phyloP scores from a whole-genome alignment of 2,888 invertebrate genomes.

The Choristoneura rosaceana region DNA sequence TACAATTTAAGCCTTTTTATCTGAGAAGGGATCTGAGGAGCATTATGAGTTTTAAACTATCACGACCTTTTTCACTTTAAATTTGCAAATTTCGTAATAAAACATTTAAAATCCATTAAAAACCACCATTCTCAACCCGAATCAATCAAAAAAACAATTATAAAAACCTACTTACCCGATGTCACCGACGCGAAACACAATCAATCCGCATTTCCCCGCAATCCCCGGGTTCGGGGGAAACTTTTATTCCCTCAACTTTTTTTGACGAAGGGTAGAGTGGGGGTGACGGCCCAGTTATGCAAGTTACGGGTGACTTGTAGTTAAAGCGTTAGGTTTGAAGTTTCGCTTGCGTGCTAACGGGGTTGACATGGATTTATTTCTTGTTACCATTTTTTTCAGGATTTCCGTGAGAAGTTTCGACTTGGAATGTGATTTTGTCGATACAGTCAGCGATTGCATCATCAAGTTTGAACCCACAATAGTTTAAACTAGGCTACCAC shows the following conservation, averaged over 20 bases:
- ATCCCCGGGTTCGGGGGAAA: constrained; percentile 56
- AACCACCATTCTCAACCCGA: background rate
- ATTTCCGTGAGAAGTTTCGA: too few species aligned
- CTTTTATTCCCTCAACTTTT: constrained; percentile 70
- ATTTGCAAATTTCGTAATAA: background rate
- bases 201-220: constrained; percentile 66
- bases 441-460: too few species aligned
- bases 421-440: too few species aligned
- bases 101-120: constrained; percentile 1
- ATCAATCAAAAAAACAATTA: constrained; percentile 37
- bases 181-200: constrained; percentile 44
- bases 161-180: constrained; percentile 24
- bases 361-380: constrained; percentile 10
- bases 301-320: constrained; percentile 47
- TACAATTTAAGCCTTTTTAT: too few species aligned
- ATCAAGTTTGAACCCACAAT: too few species aligned
- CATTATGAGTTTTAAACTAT: too few species aligned
- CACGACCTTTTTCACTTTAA: too few species aligned
- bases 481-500: too few species aligned
- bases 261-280: constrained; percentile 68
- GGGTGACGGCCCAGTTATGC: constrained; percentile 56
- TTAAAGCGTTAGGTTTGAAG: constrained; percentile 45
- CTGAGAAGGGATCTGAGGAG: too few species aligned
- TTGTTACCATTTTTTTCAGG: background rate
- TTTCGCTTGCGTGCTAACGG: constrained; percentile 48